phyloP scores from a whole-genome alignment of 2,888 invertebrate species.

The Scelioninae gen. 1 region DNA sequence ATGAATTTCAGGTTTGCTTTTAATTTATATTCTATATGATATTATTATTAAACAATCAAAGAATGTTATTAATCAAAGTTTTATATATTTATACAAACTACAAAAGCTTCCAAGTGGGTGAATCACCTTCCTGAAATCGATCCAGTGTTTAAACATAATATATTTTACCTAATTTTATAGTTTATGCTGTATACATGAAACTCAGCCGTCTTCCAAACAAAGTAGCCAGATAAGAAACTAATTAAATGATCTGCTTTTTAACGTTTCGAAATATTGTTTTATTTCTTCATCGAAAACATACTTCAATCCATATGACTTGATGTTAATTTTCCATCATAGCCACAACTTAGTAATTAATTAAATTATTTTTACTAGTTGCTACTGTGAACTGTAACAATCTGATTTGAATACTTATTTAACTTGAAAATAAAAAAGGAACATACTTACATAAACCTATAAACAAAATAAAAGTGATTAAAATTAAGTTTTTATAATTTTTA shows the following conservation, averaged over 20 bases:
- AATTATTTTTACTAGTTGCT: no score
- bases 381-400: no score
- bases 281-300: no score
- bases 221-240: no score
- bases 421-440: no score
- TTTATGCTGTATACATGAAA: background rate
- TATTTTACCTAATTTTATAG: constrained; percentile 39
- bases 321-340: no score
- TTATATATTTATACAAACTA: constrained; percentile 50
- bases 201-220: background rate
- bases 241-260: no score
- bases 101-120: constrained; percentile 33
- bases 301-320: no score
- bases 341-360: no score
- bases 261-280: no score
- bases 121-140: constrained; percentile 35
- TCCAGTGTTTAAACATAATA: constrained; percentile 22
- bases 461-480: constrained; percentile 29
- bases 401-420: no score
- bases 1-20: constrained; percentile 7
- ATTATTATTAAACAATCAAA: constrained; percentile 30
- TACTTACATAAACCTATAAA: no score
- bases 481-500: constrained; percentile 12
- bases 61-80: constrained; percentile 33
- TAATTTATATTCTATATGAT: constrained; percentile 5